Evolutionary conservation across 2,888 invertebrate genomes (phyloP), one percentile per base, ranked within the genome.

Genomic region (Caenorhabditis zanzibari): DNA sequence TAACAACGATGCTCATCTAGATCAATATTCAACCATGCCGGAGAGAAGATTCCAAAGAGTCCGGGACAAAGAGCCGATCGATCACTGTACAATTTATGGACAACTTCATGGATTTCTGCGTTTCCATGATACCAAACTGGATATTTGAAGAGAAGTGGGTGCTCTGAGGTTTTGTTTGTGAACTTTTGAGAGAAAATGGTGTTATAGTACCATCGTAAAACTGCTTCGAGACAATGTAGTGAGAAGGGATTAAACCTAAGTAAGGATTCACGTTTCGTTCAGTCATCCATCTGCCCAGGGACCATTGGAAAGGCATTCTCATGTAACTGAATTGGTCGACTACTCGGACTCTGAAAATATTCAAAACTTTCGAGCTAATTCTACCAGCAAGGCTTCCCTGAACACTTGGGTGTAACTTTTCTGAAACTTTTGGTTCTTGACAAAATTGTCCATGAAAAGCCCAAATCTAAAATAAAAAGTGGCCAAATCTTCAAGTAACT

Each of bases 121-220:
- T 74, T 82, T 12, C 88, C 88, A n/a, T 85, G 81, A 41, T 63
- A 88, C 87, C 88, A 88, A 14, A 63, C 80, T 12, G 85, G 80
- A 61, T 80, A 81, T 47, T 75, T 64, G 82, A 84, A 85, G n/a
- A 88, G 69, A 3, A 71, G 44, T 0, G 73, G 85, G 35, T 88
- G 79, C 1, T 85, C 87, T 87, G 66, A 32, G n/a, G n/a, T n/a
- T n/a, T n/a, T n/a, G n/a, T n/a, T n/a, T n/a, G n/a, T n/a, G n/a
- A n/a, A n/a, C n/a, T n/a, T n/a, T 44, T 10, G 26, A 38, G 7
- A 16, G n/a, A n/a, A 9, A 44, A 32, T 32, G 26, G 19, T 38
- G 4, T 14, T 69, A n/a, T 41, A 1, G 4, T 38, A 85, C 85
- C 84, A 24, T 82, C 56, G 69, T 83, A 87, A 54, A 87, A 86